Evolutionary conservation across 1,140 invertebrate genomes (phyloP).

Genomic region (Trialeurodes vaporariorum): DNA sequence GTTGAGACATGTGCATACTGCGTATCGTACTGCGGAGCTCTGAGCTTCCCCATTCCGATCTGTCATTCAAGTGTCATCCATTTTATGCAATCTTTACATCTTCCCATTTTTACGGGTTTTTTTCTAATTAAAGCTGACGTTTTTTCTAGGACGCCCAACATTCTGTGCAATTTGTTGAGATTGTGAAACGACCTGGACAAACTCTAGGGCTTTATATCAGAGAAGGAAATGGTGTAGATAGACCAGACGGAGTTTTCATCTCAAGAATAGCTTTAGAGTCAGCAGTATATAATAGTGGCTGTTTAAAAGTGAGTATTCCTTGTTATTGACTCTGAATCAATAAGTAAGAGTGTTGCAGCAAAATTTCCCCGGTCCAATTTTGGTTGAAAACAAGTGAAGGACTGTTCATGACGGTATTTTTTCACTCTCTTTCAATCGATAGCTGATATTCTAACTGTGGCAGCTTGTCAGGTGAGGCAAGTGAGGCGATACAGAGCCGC

Average conservation of each 20-base stretch:
- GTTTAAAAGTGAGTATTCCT: conserved; percentile 67
- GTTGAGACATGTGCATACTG: too few species aligned
- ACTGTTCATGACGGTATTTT: neutral
- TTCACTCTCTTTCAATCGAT: too few species aligned
- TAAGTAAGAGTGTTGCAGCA: neutral
- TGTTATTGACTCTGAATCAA: too few species aligned
- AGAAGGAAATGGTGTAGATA: conserved; percentile 88
- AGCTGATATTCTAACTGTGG: too few species aligned
- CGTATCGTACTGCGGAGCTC: too few species aligned
- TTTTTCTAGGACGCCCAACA: conserved; percentile 57
- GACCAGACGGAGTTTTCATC: conserved; percentile 93
- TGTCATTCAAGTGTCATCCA: too few species aligned
- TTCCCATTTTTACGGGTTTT: neutral
- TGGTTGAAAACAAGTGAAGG: neutral
- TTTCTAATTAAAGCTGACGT: conserved; percentile 13
- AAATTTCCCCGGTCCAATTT: neutral
- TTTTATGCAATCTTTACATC: neutral
- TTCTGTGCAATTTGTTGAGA: conserved; percentile 90
- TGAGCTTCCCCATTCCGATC: too few species aligned
- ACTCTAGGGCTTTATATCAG: conserved; percentile 95
- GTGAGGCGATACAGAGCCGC: too few species aligned
- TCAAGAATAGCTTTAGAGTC: conserved; percentile 95
- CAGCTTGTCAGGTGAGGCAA: too few species aligned
- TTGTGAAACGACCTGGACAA: conserved; percentile 97
- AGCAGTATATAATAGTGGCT: conserved; percentile 90